Conservation (phyloP, 2,113 vertebrate species). For the Corythornis cristatus region DNA sequence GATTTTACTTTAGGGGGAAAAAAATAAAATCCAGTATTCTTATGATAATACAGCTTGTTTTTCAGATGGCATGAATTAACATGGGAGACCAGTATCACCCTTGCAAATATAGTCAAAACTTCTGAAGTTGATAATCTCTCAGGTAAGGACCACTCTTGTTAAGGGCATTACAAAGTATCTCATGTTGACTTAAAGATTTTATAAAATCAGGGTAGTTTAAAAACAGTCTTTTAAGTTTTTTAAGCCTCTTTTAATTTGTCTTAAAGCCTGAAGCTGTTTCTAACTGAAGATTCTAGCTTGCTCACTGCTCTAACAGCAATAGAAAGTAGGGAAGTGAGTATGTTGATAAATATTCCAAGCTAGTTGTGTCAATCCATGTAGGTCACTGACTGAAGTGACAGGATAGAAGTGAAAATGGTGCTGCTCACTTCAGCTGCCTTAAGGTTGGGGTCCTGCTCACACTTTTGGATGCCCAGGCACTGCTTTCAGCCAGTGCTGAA, state of each 20-base stretch:
- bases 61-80: background rate
- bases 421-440: background rate
- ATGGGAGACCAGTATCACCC: background rate
- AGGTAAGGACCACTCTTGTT: background rate
- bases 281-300: background rate
- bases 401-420: accelerated
- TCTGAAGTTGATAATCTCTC: background rate
- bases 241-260: background rate
- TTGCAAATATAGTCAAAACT: background rate
- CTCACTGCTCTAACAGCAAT: background rate
- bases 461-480: too few species aligned
- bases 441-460: background rate
- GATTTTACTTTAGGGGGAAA: background rate
- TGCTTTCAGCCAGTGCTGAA: background rate
- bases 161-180: background rate
- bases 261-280: background rate
- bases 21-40: background rate
- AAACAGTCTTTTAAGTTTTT: background rate
- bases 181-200: background rate
- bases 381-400: background rate
- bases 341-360: background rate
- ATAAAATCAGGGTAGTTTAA: background rate
- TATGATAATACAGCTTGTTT: background rate
- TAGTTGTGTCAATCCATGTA: background rate
- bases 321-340: accelerated